phyloP scores from a whole-genome alignment of 2,797 vertebrate species.

The Notamacropus eugenii region DNA sequence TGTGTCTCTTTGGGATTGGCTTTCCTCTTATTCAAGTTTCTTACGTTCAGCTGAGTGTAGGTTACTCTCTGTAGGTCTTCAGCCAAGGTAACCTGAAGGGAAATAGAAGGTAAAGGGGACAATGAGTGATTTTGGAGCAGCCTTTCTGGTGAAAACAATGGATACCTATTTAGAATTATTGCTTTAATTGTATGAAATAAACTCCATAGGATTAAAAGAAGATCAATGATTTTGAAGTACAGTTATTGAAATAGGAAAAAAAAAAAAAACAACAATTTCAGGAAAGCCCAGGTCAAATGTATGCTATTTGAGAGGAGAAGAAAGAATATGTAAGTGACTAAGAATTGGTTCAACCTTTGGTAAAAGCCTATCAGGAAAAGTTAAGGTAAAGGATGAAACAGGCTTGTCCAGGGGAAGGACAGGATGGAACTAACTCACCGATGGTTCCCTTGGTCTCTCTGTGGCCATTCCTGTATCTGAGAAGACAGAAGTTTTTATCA shows the following conservation, averaged over 20 bases:
- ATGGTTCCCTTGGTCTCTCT: no score
- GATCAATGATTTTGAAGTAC: background rate
- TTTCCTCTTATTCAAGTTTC: background rate
- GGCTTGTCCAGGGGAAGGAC: background rate
- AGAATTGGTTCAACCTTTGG: background rate
- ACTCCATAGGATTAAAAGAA: background rate
- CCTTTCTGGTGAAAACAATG: background rate
- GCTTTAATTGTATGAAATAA: background rate
- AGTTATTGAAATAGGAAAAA: background rate
- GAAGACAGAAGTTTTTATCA: no score
- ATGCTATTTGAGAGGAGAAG: background rate
- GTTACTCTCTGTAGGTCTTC: background rate
- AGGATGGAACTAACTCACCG: background rate
- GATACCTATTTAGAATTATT: background rate
- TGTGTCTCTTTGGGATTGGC: background rate
- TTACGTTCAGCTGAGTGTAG: background rate
- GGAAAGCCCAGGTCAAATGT: no score
- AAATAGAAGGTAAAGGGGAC: background rate
- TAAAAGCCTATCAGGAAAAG: background rate
- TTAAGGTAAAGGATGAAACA: background rate
- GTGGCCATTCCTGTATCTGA: no score
- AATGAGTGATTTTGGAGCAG: background rate
- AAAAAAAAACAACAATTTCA: background rate
- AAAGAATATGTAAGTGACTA: background rate
- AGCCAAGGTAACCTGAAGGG: background rate